Evolutionary conservation across 2,113 vertebrate genomes (phyloP).

Genomic region (Forbesichthys papilliferus): DNA sequence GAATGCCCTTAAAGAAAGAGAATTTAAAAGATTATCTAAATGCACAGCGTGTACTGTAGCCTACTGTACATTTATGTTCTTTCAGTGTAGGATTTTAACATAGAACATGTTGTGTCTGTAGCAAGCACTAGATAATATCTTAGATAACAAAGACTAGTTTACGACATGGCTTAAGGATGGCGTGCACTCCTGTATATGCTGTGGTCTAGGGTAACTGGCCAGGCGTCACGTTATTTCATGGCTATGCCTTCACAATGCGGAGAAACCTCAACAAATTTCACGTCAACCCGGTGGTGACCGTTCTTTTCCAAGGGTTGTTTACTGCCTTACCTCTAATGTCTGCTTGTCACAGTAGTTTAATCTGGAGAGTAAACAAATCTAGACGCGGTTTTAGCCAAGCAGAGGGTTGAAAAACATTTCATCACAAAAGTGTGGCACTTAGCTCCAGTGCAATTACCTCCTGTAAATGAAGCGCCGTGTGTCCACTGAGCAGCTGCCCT

Average conservation of each 20-base stretch:
- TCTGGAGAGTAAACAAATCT: slow-evolving; percentile 51
- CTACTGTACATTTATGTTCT: no score
- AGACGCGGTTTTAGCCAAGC: slow-evolving; percentile 57
- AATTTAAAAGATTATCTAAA: no score
- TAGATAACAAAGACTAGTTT: background rate
- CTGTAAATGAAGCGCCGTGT: slow-evolving; percentile 70
- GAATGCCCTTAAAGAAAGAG: no score
- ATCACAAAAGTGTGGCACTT: slow-evolving; percentile 65
- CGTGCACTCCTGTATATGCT: background rate
- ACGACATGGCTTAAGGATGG: background rate
- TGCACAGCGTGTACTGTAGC: no score
- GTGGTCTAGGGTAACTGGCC: background rate
- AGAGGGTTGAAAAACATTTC: slow-evolving; percentile 50
- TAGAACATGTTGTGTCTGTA: no score
- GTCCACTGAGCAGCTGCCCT: slow-evolving; percentile 55
- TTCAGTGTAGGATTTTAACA: no score
- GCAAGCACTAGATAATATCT: no score
- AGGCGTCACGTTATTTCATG: slow-evolving; percentile 46
- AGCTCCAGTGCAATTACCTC: slow-evolving; percentile 77
- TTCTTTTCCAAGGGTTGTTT: slow-evolving; percentile 35
- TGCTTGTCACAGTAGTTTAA: slow-evolving; percentile 47
- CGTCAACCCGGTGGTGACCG: slow-evolving; percentile 43
- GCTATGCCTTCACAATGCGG: slow-evolving; percentile 25
- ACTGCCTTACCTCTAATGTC: slow-evolving; percentile 44
- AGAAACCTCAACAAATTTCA: slow-evolving; percentile 37